These are phyloP conservation scores for Eurois occulta DNA, from an alignment of 2,888 invertebrate species.

Conservation along the genomic window DNA sequence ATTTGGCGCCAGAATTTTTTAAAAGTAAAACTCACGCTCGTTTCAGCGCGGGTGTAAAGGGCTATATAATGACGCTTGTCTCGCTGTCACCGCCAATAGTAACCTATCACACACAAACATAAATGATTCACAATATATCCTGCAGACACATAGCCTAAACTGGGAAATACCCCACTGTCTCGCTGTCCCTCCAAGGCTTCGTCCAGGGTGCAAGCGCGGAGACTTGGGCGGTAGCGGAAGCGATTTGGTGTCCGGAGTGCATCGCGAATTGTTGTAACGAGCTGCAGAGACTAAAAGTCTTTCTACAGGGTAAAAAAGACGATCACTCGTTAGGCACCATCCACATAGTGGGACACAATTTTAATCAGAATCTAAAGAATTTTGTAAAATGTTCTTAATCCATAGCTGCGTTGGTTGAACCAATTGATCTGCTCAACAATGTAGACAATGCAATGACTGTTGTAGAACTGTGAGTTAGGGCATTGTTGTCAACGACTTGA, in stretches of 20 bases:
- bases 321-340: background rate
- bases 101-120: background rate
- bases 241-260: background rate
- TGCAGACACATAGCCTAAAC: background rate
- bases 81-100: background rate
- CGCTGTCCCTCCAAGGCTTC: background rate
- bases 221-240: background rate
- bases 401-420: background rate
- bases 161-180: slow-evolving; percentile 42
- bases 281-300: background rate
- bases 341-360: background rate
- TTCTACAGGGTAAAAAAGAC: background rate
- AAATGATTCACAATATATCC: slow-evolving; percentile 22
- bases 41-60: too few relatives aligned
- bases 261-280: background rate
- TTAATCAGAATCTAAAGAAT: background rate
- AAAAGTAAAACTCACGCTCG: too few relatives aligned
- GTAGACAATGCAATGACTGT: background rate
- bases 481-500: background rate
- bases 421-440: background rate
- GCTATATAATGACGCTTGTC: background rate
- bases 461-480: background rate
- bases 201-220: background rate
- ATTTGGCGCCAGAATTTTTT: too few relatives aligned
- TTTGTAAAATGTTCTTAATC: background rate